A percentile compares a stretch with the other conserved stretches of the same genome.
Evolutionary conservation across 2,797 vertebrate genomes (phyloP).

Genomic region (Fundulus diaphanus): DNA sequence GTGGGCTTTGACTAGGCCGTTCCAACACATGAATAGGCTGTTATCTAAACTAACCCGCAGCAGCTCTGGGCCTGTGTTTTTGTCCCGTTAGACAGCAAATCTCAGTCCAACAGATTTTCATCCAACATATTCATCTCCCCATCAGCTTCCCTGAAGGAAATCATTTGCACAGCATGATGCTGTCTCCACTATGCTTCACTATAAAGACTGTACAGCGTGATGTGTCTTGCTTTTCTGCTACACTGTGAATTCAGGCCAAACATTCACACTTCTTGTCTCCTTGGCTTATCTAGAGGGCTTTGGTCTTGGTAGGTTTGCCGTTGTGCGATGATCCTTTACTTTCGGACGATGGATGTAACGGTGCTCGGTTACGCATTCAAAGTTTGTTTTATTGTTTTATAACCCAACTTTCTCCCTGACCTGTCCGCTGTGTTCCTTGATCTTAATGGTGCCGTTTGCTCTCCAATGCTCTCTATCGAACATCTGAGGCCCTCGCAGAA

Average conservation of each 20-base stretch:
- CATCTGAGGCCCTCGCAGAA: not conserved
- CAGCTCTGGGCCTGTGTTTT: too few species aligned
- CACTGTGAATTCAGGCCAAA: too few species aligned
- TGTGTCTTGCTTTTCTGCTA: too few species aligned
- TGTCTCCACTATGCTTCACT: too few species aligned
- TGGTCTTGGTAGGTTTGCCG: too few species aligned
- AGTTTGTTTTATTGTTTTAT: not conserved
- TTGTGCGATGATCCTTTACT: not conserved
- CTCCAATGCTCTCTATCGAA: not conserved
- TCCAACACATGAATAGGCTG: too few species aligned
- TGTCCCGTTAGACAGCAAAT: too few species aligned
- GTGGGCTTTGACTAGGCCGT: too few species aligned
- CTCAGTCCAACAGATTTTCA: not conserved
- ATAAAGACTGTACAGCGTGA: too few species aligned
- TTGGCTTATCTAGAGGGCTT: not conserved
- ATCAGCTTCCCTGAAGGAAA: too few species aligned
- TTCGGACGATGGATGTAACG: not conserved
- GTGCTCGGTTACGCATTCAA: not conserved
- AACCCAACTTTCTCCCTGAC: not conserved
- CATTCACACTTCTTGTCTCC: not conserved
- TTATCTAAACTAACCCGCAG: too few species aligned
- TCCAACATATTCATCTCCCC: not conserved
- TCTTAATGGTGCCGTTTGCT: not conserved
- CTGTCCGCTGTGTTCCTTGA: not conserved
- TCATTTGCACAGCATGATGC: too few species aligned